Conservation (phyloP, 1,140 invertebrate species). For the Eciton burchellii region DNA sequence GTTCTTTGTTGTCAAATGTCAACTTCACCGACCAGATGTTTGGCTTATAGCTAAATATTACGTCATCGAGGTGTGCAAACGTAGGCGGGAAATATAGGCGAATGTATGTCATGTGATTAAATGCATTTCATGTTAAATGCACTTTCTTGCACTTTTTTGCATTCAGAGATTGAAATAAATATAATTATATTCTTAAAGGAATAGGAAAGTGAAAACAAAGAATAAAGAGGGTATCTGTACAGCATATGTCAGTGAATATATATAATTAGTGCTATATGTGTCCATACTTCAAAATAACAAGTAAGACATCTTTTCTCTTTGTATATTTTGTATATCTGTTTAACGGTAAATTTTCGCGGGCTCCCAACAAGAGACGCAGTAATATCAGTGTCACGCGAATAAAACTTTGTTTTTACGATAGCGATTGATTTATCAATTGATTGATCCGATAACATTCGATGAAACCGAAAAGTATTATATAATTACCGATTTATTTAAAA, state of each 20-base stretch:
- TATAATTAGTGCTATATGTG: background rate
- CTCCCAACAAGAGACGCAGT: background rate
- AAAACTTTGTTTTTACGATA: background rate
- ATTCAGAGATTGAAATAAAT: background rate
- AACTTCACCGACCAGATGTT: too few species aligned
- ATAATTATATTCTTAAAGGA: background rate
- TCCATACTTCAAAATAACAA: background rate
- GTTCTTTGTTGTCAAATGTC: too few species aligned
- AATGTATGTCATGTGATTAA: too few species aligned
- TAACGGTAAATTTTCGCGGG: constrained; percentile 12
- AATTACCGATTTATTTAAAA: background rate
- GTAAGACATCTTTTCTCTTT: background rate
- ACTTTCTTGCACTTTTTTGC: background rate
- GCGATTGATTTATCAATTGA: background rate
- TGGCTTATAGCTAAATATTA: too few species aligned
- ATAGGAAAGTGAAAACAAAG: background rate
- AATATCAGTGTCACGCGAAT: background rate
- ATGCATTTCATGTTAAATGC: background rate
- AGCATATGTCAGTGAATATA: too few species aligned
- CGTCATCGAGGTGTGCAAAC: too few species aligned
- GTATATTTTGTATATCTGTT: too few species aligned
- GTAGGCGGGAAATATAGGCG: too few species aligned
- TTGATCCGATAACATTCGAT: constrained; percentile 1
- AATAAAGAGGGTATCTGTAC: background rate
- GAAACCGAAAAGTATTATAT: background rate